These are phyloP conservation scores for Oncorhynchus masou DNA, from an alignment of 2,113 vertebrate genomes.

Conservation along the genomic window DNA sequence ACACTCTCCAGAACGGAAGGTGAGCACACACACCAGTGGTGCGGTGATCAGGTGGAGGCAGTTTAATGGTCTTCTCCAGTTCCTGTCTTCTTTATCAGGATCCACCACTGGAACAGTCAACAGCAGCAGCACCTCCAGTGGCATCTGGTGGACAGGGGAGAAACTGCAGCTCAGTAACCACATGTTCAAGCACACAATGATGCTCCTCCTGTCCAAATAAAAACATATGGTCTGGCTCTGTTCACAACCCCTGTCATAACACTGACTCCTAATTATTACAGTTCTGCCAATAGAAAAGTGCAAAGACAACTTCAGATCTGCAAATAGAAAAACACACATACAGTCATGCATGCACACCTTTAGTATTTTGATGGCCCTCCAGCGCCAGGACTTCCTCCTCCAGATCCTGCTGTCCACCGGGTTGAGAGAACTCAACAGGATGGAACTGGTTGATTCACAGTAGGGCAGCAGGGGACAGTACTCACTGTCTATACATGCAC, in stretches of 20 bases:
- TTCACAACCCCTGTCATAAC: too few relatives aligned
- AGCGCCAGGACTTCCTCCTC: slow-evolving; percentile 60
- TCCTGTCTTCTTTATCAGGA: slow-evolving; percentile 85
- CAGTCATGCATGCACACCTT: slow-evolving; percentile 48
- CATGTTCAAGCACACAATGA: too few relatives aligned
- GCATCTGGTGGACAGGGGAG: slow-evolving; percentile 68
- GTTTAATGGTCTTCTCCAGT: slow-evolving; percentile 96
- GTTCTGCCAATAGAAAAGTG: too few relatives aligned
- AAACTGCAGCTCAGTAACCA: slow-evolving; percentile 13
- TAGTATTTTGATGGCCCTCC: slow-evolving; percentile 60
- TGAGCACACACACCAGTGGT: slow-evolving; percentile 81
- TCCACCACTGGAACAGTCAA: slow-evolving; percentile 88
- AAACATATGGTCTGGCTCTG: too few relatives aligned
- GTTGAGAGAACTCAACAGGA: slow-evolving; percentile 79
- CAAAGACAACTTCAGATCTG: too few relatives aligned
- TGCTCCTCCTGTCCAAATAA: too few relatives aligned
- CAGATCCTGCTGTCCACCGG: slow-evolving; percentile 79
- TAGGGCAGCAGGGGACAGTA: slow-evolving; percentile 81
- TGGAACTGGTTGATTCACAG: slow-evolving; percentile 70
- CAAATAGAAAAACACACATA: neutral
- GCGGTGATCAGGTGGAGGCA: slow-evolving; percentile 85
- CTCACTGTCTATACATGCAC: slow-evolving; percentile 70
- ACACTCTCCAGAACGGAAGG: slow-evolving; percentile 87
- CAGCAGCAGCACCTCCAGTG: slow-evolving; percentile 84
- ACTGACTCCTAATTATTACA: too few relatives aligned